These are phyloP conservation scores for Tiaroga cobitis DNA, from an alignment of 2,797 vertebrate genomes.

Conservation along the genomic window DNA sequence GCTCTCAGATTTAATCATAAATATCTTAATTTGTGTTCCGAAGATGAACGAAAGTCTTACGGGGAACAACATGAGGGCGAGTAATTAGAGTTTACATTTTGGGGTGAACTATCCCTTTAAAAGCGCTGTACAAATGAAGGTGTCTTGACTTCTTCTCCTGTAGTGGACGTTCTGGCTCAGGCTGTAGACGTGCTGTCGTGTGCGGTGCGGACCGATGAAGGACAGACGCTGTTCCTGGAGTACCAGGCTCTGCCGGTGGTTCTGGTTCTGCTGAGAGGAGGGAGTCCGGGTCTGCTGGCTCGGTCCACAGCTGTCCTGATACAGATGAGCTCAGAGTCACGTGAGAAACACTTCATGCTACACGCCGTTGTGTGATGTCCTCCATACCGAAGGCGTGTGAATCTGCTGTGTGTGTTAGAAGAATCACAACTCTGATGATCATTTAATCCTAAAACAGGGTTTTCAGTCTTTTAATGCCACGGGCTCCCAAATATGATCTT, in stretches of 20 bases:
- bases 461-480: background rate
- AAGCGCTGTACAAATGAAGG: too few relatives aligned
- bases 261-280: conserved; percentile 76
- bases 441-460: background rate
- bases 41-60: too few relatives aligned
- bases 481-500: rapidly evolving
- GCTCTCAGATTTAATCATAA: too few relatives aligned
- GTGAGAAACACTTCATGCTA: conserved; percentile 73
- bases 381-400: too few relatives aligned
- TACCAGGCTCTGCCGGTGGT: conserved; percentile 80
- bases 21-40: too few relatives aligned
- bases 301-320: conserved; percentile 83
- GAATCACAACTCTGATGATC: background rate
- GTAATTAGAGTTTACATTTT: too few relatives aligned
- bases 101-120: too few relatives aligned
- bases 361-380: background rate
- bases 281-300: conserved; percentile 76
- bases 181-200: conserved; percentile 79
- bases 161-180: conserved; percentile 87
- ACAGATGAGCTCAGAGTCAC: conserved; percentile 84
- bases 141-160: background rate
- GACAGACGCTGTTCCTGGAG: conserved; percentile 84
- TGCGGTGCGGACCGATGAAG: conserved; percentile 84
- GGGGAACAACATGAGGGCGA: too few relatives aligned
- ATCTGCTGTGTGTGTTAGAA: too few relatives aligned